Evolutionary conservation across 2,113 vertebrate genomes (phyloP).

Genomic region (Murina feae): DNA sequence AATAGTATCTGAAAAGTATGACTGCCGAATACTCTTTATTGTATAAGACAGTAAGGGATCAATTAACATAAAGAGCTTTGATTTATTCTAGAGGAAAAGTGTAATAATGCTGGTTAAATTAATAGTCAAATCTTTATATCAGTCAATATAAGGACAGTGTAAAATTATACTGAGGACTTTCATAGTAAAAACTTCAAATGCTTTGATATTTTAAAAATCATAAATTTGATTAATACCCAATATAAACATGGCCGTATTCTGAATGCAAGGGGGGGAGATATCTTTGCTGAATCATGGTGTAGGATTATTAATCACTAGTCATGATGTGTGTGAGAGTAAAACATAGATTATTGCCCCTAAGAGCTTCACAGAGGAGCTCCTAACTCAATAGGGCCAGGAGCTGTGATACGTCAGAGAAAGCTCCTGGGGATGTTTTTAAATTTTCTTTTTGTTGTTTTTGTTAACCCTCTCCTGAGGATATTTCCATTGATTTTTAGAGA

Average conservation of each 20-base stretch:
- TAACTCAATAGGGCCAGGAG: neutral
- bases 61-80: constrained; percentile 55
- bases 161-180: constrained; percentile 49
- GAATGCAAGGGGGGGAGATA: neutral
- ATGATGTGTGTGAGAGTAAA: neutral
- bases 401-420: neutral
- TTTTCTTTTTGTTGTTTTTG: neutral
- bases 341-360: neutral
- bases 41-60: constrained; percentile 60
- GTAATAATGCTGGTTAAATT: constrained; percentile 60
- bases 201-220: constrained; percentile 41
- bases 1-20: constrained; percentile 64
- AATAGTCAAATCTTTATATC: constrained; percentile 62
- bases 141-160: constrained; percentile 7
- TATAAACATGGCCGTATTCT: neutral
- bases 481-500: no score
- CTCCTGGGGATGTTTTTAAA: neutral
- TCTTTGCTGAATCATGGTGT: neutral
- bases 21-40: constrained; percentile 59
- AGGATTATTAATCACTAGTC: neutral
- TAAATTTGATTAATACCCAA: neutral
- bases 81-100: constrained; percentile 61
- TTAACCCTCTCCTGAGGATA: no score
- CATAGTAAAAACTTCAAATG: constrained; percentile 24
- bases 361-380: neutral